These are phyloP conservation scores for Bubo blakistoni DNA, from an alignment of 2,113 vertebrate genomes.

Conservation along the genomic window DNA sequence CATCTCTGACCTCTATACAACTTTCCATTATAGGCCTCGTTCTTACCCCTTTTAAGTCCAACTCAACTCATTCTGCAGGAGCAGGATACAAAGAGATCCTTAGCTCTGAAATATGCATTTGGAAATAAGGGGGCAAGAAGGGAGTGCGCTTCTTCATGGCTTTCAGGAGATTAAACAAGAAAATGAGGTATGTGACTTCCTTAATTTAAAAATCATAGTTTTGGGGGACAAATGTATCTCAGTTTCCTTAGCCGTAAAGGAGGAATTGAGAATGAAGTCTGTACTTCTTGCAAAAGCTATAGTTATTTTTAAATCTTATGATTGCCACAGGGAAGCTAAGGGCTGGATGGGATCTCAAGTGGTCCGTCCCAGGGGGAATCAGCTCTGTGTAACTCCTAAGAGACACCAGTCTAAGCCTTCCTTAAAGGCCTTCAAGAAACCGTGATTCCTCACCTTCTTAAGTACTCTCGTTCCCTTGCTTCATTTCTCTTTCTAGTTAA, in stretches of 20 bases:
- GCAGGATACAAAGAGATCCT: neutral
- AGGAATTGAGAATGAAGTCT: neutral
- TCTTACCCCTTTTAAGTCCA: conserved; percentile 11
- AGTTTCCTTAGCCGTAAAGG: neutral
- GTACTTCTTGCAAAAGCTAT: neutral
- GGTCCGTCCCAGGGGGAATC: neutral
- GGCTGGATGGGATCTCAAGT: neutral
- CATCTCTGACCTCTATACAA: conserved; percentile 21
- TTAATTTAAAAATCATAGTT: neutral
- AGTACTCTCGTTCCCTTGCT: neutral
- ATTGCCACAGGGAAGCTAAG: neutral
- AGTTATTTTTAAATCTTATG: neutral
- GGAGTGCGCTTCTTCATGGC: rapidly evolving
- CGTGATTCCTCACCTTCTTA: neutral
- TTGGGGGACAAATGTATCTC: neutral
- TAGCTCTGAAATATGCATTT: conserved; percentile 6
- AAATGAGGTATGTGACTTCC: neutral
- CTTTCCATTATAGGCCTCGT: conserved; percentile 7
- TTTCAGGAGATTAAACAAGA: neutral
- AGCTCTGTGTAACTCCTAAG: neutral
- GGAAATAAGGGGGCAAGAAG: neutral
- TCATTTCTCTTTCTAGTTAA: neutral
- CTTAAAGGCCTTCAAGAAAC: neutral
- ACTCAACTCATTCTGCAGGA: neutral
- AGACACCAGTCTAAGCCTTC: neutral